Evolutionary conservation across 2,113 vertebrate species (phyloP).

Genomic region (Python bivittatus): DNA sequence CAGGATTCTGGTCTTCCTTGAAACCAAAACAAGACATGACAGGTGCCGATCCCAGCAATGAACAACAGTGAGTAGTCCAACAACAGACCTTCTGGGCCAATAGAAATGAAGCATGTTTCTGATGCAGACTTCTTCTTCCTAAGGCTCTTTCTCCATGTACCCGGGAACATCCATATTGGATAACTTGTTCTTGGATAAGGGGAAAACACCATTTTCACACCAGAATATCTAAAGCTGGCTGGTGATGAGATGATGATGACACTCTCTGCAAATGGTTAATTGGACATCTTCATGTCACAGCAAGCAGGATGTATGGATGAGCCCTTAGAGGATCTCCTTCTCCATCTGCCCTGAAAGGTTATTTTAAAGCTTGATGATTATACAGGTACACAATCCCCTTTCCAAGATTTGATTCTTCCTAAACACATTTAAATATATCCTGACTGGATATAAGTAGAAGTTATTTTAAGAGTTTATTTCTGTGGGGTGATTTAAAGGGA

Average conservation of each 20-base stretch:
- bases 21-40: not conserved
- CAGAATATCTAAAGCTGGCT: not conserved
- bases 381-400: not conserved
- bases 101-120: not conserved
- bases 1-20: not conserved
- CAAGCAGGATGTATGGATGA: not conserved
- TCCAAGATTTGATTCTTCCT: not conserved
- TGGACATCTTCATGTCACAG: not conserved
- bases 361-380: not conserved
- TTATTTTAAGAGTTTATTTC: not conserved
- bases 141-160: not conserved
- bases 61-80: not conserved
- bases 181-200: not conserved
- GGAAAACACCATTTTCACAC: not conserved
- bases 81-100: not conserved
- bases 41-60: not conserved
- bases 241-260: not conserved
- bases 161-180: not conserved
- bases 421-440: not conserved
- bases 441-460: not conserved
- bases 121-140: not conserved
- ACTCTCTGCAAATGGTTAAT: not conserved
- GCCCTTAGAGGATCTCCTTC: not conserved
- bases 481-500: not conserved
- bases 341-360: not conserved